Conservation (phyloP, 2,888 invertebrate genomes). For the Electrophaes corylata region DNA sequence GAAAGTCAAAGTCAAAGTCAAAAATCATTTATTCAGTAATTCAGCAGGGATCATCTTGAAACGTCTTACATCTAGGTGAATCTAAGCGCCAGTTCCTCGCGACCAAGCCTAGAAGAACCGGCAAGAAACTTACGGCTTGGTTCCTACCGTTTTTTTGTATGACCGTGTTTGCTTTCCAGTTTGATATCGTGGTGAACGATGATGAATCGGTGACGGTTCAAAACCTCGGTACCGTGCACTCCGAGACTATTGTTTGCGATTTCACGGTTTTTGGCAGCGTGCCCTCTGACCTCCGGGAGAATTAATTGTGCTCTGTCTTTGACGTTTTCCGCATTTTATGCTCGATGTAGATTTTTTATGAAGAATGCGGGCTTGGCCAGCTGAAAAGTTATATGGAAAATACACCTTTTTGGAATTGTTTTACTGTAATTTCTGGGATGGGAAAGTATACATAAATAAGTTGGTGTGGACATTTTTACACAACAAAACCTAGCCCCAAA, state of each 20-base stretch:
- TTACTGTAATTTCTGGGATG: neutral
- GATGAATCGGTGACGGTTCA: conserved; percentile 4
- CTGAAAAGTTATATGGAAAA: neutral
- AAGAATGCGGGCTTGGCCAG: conserved; percentile 14
- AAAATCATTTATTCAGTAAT: too few relatives aligned
- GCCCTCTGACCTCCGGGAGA: conserved; percentile 35
- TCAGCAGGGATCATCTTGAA: too few relatives aligned
- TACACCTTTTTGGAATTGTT: neutral
- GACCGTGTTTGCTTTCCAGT: neutral
- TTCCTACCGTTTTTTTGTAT: too few relatives aligned
- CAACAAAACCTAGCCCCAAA: too few relatives aligned
- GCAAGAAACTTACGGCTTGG: too few relatives aligned
- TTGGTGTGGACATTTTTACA: neutral
- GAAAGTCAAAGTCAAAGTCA: too few relatives aligned
- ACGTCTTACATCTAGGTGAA: too few relatives aligned
- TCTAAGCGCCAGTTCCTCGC: too few relatives aligned
- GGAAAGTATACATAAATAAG: too few relatives aligned
- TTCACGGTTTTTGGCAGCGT: conserved; percentile 58
- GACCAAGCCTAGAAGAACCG: too few relatives aligned
- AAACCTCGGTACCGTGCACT: conserved; percentile 2
- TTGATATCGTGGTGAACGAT: neutral
- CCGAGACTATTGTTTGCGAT: conserved; percentile 50
- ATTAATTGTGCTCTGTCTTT: conserved; percentile 58
- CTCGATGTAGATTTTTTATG: conserved; percentile 29
- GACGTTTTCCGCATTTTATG: conserved; percentile 51